These are phyloP conservation scores for Cottoperca gobio DNA, from an alignment of 2,797 vertebrate species.

Conservation along the genomic window DNA sequence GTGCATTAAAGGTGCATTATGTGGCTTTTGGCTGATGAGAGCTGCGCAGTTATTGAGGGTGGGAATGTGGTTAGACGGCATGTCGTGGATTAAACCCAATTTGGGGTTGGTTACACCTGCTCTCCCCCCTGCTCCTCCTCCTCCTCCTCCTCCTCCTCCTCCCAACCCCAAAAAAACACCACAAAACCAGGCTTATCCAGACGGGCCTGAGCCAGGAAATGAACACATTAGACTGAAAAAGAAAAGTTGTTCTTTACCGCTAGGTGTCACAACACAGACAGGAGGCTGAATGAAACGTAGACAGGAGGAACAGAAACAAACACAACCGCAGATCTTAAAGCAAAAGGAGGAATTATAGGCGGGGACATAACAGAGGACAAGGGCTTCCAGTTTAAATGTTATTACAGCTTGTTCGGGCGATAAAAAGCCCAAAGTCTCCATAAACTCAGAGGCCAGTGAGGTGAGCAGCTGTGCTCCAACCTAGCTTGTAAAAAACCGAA, in stretches of 20 bases:
- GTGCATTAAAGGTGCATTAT: conserved; percentile 38
- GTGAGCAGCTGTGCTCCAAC: neutral
- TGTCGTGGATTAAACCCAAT: conserved; percentile 43
- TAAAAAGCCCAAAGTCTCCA: neutral
- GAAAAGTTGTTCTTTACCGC: neutral
- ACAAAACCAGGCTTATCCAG: conserved; percentile 21
- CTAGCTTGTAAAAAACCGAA: neutral
- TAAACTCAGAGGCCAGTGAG: neutral
- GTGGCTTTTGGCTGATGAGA: conserved; percentile 19
- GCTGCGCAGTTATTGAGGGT: conserved; percentile 15
- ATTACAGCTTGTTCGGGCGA: conserved; percentile 3
- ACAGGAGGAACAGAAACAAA: neutral
- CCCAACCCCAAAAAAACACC: conserved; percentile 22
- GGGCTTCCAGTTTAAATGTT: conserved; percentile 4
- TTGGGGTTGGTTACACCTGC: conserved; percentile 48
- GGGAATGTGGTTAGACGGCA: conserved; percentile 39
- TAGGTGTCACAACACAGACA: neutral
- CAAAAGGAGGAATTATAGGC: neutral
- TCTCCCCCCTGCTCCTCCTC: neutral
- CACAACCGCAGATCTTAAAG: neutral
- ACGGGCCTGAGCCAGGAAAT: neutral
- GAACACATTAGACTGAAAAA: neutral
- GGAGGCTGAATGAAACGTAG: neutral
- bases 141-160: neutral
- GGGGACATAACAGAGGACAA: neutral